Percentiles rank a stretch among this genome's conserved stretches.
These are phyloP conservation scores for Solenopsis fugax DNA, from an alignment of 1,140 invertebrate genomes.

Conservation along the genomic window DNA sequence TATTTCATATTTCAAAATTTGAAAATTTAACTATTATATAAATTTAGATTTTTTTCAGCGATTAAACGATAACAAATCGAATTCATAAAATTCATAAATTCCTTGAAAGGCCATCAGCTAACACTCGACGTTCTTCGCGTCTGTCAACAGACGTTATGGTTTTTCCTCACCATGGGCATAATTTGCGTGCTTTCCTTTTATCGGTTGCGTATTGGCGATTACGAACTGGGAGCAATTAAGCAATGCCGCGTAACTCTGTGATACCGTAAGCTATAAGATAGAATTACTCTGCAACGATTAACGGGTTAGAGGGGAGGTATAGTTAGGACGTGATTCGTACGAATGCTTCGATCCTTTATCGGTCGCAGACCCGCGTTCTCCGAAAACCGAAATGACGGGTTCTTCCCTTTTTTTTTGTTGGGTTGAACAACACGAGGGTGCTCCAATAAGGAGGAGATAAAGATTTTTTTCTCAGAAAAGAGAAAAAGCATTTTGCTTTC, in stretches of 20 bases:
- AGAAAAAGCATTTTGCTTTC: slow-evolving; percentile 21
- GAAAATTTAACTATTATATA: neutral
- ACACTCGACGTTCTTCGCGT: slow-evolving; percentile 67
- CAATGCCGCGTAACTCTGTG: slow-evolving; percentile 85
- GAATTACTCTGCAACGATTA: slow-evolving; percentile 83
- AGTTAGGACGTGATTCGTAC: slow-evolving; percentile 67
- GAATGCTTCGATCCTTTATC: slow-evolving; percentile 66
- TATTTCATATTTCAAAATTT: neutral
- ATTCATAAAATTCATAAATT: neutral
- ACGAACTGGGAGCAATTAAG: slow-evolving; percentile 78
- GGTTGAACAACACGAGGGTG: neutral
- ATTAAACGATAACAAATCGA: neutral
- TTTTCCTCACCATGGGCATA: slow-evolving; percentile 14
- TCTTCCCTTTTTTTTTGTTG: slow-evolving; percentile 45
- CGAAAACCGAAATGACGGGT: slow-evolving; percentile 21
- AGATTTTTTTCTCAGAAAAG: slow-evolving; percentile 22
- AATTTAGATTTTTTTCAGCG: neutral
- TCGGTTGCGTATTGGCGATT: slow-evolving; percentile 69
- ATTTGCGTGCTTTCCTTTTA: slow-evolving; percentile 63
- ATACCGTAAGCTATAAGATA: slow-evolving; percentile 85
- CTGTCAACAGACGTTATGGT: slow-evolving; percentile 13
- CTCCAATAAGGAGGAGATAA: neutral
- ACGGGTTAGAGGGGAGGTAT: slow-evolving; percentile 29
- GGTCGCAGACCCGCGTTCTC: slow-evolving; percentile 40
- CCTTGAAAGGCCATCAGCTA: neutral